A percentile compares a stretch with the other conserved stretches of the same genome.
phyloP scores from a whole-genome alignment of 2,113 vertebrate genomes.

The Rhinogobius similis region DNA sequence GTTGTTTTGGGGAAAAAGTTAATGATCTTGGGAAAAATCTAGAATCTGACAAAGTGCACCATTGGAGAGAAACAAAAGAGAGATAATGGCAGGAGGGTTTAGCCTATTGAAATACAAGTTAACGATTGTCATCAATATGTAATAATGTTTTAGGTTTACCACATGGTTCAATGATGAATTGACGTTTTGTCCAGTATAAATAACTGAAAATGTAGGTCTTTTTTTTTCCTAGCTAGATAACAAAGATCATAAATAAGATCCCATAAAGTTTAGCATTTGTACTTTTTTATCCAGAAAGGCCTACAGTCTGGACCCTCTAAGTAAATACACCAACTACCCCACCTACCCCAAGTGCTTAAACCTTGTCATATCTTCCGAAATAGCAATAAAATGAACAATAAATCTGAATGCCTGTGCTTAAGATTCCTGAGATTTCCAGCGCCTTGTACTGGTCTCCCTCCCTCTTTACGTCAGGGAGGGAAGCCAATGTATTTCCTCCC shows the following conservation, averaged over 20 bases:
- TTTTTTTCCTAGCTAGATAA: too few relatives aligned
- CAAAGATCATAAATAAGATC: too few relatives aligned
- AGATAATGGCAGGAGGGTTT: background rate
- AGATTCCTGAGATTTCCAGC: slow-evolving; percentile 6
- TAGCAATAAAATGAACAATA: slow-evolving; percentile 29
- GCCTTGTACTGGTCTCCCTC: slow-evolving; percentile 35
- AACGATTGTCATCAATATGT: background rate
- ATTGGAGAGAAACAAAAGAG: background rate
- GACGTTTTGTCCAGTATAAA: background rate
- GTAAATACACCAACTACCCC: background rate
- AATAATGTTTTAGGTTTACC: background rate
- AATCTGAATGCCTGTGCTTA: background rate
- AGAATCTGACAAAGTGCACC: background rate
- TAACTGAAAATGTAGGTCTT: too few relatives aligned
- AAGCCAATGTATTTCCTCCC: slow-evolving; percentile 70
- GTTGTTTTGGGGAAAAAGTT: too few relatives aligned
- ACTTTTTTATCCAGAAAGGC: too few relatives aligned
- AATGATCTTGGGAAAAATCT: too few relatives aligned
- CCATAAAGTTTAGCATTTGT: too few relatives aligned
- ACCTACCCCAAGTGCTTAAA: background rate
- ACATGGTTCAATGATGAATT: background rate
- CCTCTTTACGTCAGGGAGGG: slow-evolving; percentile 59
- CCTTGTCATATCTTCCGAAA: background rate
- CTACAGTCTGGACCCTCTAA: too few relatives aligned
- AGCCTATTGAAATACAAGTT: too few relatives aligned